Percentiles rank a stretch among this genome's conserved stretches.
Conservation (phyloP, 2,113 vertebrate genomes). For the Butorides virescens region DNA sequence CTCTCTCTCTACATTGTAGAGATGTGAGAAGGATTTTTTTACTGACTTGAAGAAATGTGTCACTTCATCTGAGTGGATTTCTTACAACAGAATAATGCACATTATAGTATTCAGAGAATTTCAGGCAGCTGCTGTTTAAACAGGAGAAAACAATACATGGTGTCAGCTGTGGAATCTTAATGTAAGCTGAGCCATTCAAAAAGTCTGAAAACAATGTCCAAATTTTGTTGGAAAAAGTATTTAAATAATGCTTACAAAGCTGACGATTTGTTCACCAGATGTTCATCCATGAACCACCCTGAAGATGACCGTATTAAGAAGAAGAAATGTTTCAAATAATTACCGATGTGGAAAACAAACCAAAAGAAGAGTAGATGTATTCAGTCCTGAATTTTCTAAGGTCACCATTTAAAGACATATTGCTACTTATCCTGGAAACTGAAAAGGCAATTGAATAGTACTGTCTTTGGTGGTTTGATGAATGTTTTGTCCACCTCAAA, state of each 20-base stretch:
- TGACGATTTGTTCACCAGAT: neutral
- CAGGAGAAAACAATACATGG: neutral
- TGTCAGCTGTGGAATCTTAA: neutral
- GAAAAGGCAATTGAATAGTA: neutral
- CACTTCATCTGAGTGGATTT: neutral
- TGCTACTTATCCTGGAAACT: neutral
- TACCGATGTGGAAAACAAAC: neutral
- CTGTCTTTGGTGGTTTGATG: neutral
- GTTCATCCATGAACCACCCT: neutral
- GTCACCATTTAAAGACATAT: neutral
- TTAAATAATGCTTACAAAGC: neutral
- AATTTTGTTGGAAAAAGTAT: neutral
- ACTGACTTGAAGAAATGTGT: neutral
- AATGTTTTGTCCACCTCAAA: neutral
- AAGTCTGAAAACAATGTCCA: neutral
- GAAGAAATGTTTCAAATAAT: neutral
- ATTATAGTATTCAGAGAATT: neutral
- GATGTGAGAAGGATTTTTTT: neutral
- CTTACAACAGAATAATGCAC: neutral
- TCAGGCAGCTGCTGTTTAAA: neutral
- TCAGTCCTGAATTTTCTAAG: neutral
- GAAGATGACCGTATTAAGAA: neutral
- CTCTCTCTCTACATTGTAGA: rapidly evolving
- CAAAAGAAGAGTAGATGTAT: neutral
- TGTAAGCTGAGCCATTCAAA: neutral